Evolutionary conservation across 2,797 vertebrate species (phyloP), one percentile per base, ranked within the genome.

Genomic region (Pangasius larnaudii): DNA sequence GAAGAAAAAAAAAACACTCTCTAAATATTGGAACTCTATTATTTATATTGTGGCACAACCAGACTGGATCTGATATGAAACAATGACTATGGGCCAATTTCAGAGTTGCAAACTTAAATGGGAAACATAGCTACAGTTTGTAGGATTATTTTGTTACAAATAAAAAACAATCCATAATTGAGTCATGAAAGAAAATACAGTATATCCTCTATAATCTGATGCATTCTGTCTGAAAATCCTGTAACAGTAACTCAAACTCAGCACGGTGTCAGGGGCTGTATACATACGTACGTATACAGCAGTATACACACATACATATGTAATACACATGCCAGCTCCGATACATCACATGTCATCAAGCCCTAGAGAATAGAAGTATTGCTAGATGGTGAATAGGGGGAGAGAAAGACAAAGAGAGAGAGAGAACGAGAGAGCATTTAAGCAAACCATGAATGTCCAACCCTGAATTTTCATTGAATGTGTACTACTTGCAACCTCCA

Each of bases 1-100:
- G 75, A 69, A 84, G n/a, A 11, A 84, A 39, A 39, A 39, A 33
- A n/a, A 53, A 81, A 75, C 51, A 86, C 3, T 69, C 42, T 22
- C 19, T 36, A 81, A 79, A 85, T 74, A 79, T 74, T 10, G 24
- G 0, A 81, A 63, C 30, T 42, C n/a, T 36, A 18, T 6, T 53
- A 9, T 18, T n/a, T 69, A 1, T 27, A 27, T 30, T 71, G 0
- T 30, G 4, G 30, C 14, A 30, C 27, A 27, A 77, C 5, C 74
- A 77, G 27, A 51, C 16, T 51, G 74, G 46, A 78, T 18, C 9
- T 53, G 13, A 33, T 19, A 30, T 9, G 27, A 78, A 30, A 78
- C 13, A 6, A 30, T 53, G 46, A 18, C 27, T 30, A 18, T 49
- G 72, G 39, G 22, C 3, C 22, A 46, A n/a, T 16, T 75, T 42